Conservation (phyloP, 2,797 vertebrate genomes). For the Arnoldichthys spilopterus region DNA sequence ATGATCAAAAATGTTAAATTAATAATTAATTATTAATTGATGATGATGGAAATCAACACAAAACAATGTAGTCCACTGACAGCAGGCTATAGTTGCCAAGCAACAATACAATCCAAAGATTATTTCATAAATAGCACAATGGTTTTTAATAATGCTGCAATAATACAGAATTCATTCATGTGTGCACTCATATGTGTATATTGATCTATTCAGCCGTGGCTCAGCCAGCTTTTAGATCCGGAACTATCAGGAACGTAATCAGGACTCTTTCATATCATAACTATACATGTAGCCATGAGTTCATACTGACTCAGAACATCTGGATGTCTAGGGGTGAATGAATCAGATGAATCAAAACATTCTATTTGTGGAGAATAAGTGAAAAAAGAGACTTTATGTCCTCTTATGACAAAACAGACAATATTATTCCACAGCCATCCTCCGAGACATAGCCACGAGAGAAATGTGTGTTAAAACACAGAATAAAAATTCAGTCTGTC, state of each 20-base stretch:
- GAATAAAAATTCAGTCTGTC: constrained; percentile 48
- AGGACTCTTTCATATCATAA: too few species aligned
- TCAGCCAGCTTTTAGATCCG: too few species aligned
- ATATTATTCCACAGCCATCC: constrained; percentile 20
- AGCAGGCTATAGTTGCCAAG: too few species aligned
- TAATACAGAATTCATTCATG: too few species aligned
- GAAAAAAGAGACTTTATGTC: not conserved
- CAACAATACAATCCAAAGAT: too few species aligned
- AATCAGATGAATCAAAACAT: not conserved
- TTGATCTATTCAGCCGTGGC: too few species aligned
- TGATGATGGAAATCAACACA: not conserved
- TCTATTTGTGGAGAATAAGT: not conserved
- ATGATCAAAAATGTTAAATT: too few species aligned
- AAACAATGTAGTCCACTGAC: not conserved
- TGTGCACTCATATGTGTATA: too few species aligned
- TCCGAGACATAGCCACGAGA: constrained; percentile 8
- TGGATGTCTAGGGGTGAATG: not conserved
- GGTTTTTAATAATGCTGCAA: too few species aligned
- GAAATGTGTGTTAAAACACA: constrained; percentile 31
- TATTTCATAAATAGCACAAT: too few species aligned
- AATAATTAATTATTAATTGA: not conserved
- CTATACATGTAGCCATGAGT: not conserved
- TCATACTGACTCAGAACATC: not conserved
- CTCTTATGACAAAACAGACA: not conserved
- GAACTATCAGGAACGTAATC: too few species aligned